phyloP scores from a whole-genome alignment of 1,140 invertebrate genomes.

The Diploscapter pachys region DNA sequence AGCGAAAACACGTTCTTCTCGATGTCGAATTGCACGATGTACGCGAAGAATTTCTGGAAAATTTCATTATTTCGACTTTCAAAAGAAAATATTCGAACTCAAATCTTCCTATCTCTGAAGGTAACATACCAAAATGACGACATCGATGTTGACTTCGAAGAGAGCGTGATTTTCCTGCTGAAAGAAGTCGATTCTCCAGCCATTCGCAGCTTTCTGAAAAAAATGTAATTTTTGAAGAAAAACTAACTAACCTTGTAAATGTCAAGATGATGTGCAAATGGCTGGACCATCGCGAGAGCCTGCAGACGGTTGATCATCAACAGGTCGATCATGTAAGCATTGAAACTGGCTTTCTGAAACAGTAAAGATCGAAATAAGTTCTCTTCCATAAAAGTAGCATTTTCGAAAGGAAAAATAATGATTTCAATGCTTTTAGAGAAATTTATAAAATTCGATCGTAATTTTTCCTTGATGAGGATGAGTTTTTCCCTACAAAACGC shows the following conservation, averaged over 20 bases:
- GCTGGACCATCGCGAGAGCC: conserved; percentile 1
- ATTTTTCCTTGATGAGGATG: too few relatives aligned
- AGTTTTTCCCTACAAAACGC: background rate
- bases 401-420: too few relatives aligned
- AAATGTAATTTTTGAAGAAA: conserved; percentile 3
- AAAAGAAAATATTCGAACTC: background rate
- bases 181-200: conserved; percentile 20
- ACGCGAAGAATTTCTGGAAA: conserved; percentile 21
- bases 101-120: too few relatives aligned
- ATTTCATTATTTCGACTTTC: conserved; percentile 1
- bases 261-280: background rate
- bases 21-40: conserved; percentile 14
- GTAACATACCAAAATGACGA: conserved; percentile 5
- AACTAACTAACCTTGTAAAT: background rate
- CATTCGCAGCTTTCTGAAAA: background rate
- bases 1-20: background rate
- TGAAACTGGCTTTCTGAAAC: conserved; percentile 30
- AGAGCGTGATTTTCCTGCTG: background rate
- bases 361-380: background rate
- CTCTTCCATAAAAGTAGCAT: too few relatives aligned
- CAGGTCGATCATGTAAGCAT: conserved; percentile 35
- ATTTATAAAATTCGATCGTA: background rate
- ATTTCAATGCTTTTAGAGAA: background rate
- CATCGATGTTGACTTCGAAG: background rate
- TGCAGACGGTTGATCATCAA: conserved; percentile 22